A percentile compares a stretch with the other conserved stretches of the same genome.
Evolutionary conservation across 2,797 vertebrate species (phyloP).

Genomic region (Sparus aurata): DNA sequence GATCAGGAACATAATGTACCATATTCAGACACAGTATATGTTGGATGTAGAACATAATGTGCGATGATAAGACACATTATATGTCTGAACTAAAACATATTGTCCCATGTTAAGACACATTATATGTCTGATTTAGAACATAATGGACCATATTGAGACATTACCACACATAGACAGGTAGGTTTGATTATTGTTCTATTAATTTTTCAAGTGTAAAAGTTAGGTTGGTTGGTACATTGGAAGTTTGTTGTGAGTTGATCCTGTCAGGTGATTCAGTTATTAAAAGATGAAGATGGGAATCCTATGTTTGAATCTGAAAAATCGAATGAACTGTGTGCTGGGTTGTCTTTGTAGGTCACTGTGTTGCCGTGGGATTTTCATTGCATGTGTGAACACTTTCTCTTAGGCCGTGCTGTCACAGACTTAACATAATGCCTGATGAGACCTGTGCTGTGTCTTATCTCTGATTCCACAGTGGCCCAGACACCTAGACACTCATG

Average conservation of each 20-base stretch:
- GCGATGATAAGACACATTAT: conserved; percentile 28
- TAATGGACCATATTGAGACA: neutral
- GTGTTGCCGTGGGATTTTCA: conserved; percentile 1
- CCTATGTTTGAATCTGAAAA: conserved; percentile 3
- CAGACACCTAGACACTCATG: conserved; percentile 35
- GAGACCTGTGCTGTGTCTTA: conserved; percentile 18
- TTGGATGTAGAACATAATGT: conserved; percentile 6
- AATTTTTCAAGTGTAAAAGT: neutral
- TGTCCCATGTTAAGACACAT: conserved; percentile 21
- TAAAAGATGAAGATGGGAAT: neutral
- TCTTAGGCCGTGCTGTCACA: neutral
- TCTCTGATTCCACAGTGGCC: conserved; percentile 27
- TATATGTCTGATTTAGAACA: conserved; percentile 20
- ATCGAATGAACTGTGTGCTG: neutral
- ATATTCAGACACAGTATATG: conserved; percentile 33
- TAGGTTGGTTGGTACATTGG: neutral
- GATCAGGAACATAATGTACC: neutral
- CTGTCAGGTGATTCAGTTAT: neutral
- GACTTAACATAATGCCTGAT: neutral
- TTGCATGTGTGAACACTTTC: conserved; percentile 25
- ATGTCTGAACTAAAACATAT: conserved; percentile 13
- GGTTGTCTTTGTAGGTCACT: neutral
- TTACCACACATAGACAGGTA: neutral
- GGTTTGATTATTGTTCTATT: neutral
- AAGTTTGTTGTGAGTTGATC: neutral